phyloP scores from a whole-genome alignment of 2,888 invertebrate genomes.

The Amblyteles armatorius region DNA sequence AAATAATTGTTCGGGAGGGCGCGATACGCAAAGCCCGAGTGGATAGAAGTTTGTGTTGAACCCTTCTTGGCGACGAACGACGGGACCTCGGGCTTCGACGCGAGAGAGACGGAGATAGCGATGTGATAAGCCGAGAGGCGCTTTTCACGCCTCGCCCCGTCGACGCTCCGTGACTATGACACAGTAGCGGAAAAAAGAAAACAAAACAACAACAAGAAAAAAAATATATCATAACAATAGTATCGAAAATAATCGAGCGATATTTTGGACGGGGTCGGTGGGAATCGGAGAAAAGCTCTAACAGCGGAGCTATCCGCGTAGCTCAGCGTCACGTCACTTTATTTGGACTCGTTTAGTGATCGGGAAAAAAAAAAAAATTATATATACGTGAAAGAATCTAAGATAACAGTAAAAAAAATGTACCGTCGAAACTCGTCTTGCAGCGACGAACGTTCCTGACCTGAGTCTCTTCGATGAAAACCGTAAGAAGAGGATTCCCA shows the following conservation, averaged over 20 bases:
- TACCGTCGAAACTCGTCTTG: neutral
- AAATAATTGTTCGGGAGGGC: neutral
- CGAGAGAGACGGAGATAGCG: slow-evolving; percentile 43
- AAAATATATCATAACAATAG: neutral
- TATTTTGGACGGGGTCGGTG: neutral
- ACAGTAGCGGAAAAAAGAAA: neutral
- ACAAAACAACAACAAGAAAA: slow-evolving; percentile 12
- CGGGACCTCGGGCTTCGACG: slow-evolving; percentile 17
- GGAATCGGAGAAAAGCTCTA: neutral
- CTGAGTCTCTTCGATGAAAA: neutral
- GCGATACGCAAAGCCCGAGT: neutral
- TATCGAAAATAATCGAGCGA: neutral
- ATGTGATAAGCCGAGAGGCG: slow-evolving; percentile 69
- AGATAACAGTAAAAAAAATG: neutral
- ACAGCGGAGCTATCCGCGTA: neutral
- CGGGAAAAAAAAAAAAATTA: neutral
- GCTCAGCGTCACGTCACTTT: slow-evolving; percentile 2
- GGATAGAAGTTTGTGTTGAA: slow-evolving; percentile 12
- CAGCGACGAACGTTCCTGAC: neutral
- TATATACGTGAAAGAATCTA: neutral
- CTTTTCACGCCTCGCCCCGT: slow-evolving; percentile 70
- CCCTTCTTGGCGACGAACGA: slow-evolving; percentile 18
- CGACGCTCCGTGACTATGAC: slow-evolving; percentile 59
- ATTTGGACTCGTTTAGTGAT: slow-evolving; percentile 7
- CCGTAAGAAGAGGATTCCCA: too few relatives aligned